phyloP scores from a whole-genome alignment of 2,888 invertebrate genomes.

The Napeogenes inachia region DNA sequence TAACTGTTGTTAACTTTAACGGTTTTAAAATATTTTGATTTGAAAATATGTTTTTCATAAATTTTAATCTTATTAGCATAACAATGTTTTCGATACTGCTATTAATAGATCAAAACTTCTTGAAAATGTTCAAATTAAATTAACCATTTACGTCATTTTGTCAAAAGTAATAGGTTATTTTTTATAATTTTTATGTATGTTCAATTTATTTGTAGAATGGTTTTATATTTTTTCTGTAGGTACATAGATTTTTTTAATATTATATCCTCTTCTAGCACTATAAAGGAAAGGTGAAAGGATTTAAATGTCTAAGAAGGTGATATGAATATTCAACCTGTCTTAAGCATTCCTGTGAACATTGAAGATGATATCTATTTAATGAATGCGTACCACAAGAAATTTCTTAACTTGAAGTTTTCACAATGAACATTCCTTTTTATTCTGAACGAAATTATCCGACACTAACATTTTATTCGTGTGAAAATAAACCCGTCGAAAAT shows the following conservation, averaged over 20 bases:
- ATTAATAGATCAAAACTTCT: no score
- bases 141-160: no score
- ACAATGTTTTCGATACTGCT: no score
- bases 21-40: background rate
- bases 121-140: no score
- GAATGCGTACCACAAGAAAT: background rate
- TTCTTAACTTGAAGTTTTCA: background rate
- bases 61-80: background rate
- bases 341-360: background rate
- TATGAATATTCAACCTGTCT: slow-evolving; percentile 1
- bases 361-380: background rate
- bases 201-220: no score
- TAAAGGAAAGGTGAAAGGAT: background rate
- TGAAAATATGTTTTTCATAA: background rate
- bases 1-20: slow-evolving; percentile 1
- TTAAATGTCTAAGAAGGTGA: slow-evolving; percentile 2
- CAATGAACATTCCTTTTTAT: background rate
- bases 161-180: no score
- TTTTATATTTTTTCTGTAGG: background rate
- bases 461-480: background rate
- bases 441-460: background rate
- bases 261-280: background rate
- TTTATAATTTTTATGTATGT: no score
- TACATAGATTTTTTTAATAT: background rate
- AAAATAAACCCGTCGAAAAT: no score